Base-by-base conservation (phyloP, 2,797 vertebrate genomes). In the Oophaga sylvatica region DNA sequence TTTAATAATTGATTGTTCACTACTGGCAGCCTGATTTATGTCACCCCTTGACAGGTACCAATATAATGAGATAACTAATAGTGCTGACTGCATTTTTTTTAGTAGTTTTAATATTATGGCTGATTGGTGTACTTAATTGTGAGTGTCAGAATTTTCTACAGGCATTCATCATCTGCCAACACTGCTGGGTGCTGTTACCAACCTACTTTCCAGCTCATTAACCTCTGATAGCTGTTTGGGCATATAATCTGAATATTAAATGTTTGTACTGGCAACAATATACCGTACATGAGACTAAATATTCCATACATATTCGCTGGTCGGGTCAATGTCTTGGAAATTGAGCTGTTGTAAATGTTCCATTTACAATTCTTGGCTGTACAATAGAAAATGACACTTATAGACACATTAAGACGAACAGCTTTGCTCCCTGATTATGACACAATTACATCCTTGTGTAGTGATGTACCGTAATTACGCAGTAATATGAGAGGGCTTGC, bases 181-280 rank as follows among this genome's bases (percentile, higher is more conserved):
- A 19, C 8, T 59, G 7, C 31, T 16, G 56, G 16, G 12, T n/a
- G 68, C 57, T 19, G n/a, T 63, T 84, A 45, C 59, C 71, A 16
- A 26, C 31, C 56, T 45, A n/a, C 71, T 48, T 59, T 56, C 75
- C 57, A 73, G 56, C 17, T 11, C 70, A 75, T 84, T 84, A 83
- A 22, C 19, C 67, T 71, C 16, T 60, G 70, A 12, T 22, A 75
- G 70, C 71, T 76, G 41, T 62, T 59, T 62, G 57, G 57, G n/a
- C 70, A 20, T 84, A 22, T 41, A 62, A 62, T 84, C 70, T 84
- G 82, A 20, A 75, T 84, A 45, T n/a, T 63, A 62, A 76, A 63
- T 84, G 71, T 75, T 84, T 84, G 71, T 48, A 62, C 63, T 76
- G 83, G 83, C 83, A 13, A 19, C 15, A 15, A n/a, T 41, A 60